Conservation (phyloP, 2,797 vertebrate genomes). For the Neopelma chrysocephalum region DNA sequence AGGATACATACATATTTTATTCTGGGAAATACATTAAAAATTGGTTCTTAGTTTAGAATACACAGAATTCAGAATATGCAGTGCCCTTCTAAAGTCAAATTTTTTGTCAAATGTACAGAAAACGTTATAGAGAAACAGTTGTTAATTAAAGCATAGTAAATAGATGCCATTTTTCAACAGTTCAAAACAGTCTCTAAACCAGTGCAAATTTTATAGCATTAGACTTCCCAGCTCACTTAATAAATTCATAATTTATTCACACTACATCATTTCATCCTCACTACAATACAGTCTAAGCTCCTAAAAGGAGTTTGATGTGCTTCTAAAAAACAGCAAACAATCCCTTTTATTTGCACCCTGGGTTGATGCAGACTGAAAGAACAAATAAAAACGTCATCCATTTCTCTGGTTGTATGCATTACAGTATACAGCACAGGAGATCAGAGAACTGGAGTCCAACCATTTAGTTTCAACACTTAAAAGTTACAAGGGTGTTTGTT, state of each 20-base stretch:
- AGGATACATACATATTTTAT: conserved; percentile 67
- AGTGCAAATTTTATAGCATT: conserved; percentile 68
- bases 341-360: conserved; percentile 59
- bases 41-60: conserved; percentile 51
- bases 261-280: not conserved
- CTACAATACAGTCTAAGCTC: conserved; percentile 35
- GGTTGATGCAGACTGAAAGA: conserved; percentile 39
- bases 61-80: conserved; percentile 65
- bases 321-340: conserved; percentile 45
- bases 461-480: not conserved
- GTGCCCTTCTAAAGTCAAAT: conserved; percentile 57
- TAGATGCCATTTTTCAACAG: conserved; percentile 53
- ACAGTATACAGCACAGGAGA: not conserved
- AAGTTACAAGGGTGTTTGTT: not conserved
- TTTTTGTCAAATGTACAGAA: conserved; percentile 68
- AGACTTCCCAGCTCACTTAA: conserved; percentile 43
- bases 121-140: conserved; percentile 42
- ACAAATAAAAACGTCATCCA: not conserved
- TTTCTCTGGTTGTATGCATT: not conserved
- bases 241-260: conserved; percentile 46
- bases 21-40: conserved; percentile 57
- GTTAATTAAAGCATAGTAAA: conserved; percentile 65
- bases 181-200: conserved; percentile 58
- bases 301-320: conserved; percentile 40
- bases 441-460: not conserved